These are phyloP conservation scores for Babyrousa celebensis DNA, from an alignment of 2,797 vertebrate genomes.

Conservation along the genomic window DNA sequence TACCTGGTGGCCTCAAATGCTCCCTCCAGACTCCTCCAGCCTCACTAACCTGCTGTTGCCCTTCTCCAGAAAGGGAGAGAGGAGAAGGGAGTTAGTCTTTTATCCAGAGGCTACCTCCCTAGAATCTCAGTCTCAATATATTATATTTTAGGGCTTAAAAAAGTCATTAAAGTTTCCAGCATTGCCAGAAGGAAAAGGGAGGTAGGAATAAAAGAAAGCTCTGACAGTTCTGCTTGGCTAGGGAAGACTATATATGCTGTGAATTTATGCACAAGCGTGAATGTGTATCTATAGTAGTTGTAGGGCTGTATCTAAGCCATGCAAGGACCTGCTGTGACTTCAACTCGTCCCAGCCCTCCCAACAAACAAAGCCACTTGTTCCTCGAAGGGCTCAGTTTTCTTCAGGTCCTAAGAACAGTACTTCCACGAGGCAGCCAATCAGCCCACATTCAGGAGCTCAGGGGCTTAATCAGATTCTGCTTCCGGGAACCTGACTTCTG, in stretches of 20 bases:
- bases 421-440: rapidly evolving
- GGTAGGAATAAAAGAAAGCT: not conserved
- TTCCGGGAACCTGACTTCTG: not conserved
- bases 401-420: not conserved
- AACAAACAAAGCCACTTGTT: not conserved
- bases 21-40: not conserved
- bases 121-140: not conserved
- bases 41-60: not conserved
- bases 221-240: not conserved
- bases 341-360: not conserved
- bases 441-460: not conserved
- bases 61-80: not conserved
- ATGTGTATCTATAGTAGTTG: not conserved
- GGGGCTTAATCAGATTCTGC: not conserved
- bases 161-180: not conserved
- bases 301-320: not conserved
- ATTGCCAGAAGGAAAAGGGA: not conserved
- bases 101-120: not conserved
- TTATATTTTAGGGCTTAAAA: not conserved
- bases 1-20: not conserved
- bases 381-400: not conserved
- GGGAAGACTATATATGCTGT: not conserved
- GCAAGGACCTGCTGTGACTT: not conserved
- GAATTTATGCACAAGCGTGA: not conserved
- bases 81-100: not conserved